A percentile compares a stretch with the other conserved stretches of the same genome.
phyloP scores from a whole-genome alignment of 2,797 vertebrate species.

The Gastrophryne carolinensis region DNA sequence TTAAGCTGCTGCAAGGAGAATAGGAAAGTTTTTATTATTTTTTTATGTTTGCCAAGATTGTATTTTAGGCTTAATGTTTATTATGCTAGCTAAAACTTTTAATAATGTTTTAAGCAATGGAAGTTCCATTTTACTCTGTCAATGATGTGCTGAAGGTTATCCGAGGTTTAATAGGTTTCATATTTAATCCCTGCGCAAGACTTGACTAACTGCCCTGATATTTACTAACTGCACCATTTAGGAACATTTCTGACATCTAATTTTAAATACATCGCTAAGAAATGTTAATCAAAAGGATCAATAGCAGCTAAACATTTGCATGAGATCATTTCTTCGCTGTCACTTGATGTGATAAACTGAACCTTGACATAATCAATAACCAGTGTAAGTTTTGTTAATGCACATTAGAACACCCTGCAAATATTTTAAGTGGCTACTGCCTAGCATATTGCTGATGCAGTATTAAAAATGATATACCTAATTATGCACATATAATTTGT shows the following conservation, averaged over 20 bases:
- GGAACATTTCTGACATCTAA: constrained; percentile 11
- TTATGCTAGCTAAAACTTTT: too few species aligned
- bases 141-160: background rate
- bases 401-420: constrained; percentile 53
- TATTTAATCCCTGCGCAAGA: background rate
- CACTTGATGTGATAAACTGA: constrained; percentile 52
- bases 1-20: too few species aligned
- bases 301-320: constrained; percentile 49
- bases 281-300: constrained; percentile 17
- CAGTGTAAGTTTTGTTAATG: constrained; percentile 51
- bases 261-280: constrained; percentile 27
- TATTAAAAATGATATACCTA: constrained; percentile 54
- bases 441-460: constrained; percentile 39
- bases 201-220: background rate
- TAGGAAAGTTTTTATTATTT: too few species aligned
- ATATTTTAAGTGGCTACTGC: constrained; percentile 49
- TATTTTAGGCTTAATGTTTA: too few species aligned
- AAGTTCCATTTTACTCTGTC: background rate
- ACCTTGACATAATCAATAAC: constrained; percentile 54
- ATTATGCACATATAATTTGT: constrained; percentile 54
- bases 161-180: background rate
- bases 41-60: too few species aligned
- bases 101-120: background rate
- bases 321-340: constrained; percentile 50
- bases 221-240: constrained; percentile 18